A percentile compares a stretch with the other conserved stretches of the same genome.
Conservation (phyloP, 1,140 invertebrate genomes). For the Cherax quadricarinatus region DNA sequence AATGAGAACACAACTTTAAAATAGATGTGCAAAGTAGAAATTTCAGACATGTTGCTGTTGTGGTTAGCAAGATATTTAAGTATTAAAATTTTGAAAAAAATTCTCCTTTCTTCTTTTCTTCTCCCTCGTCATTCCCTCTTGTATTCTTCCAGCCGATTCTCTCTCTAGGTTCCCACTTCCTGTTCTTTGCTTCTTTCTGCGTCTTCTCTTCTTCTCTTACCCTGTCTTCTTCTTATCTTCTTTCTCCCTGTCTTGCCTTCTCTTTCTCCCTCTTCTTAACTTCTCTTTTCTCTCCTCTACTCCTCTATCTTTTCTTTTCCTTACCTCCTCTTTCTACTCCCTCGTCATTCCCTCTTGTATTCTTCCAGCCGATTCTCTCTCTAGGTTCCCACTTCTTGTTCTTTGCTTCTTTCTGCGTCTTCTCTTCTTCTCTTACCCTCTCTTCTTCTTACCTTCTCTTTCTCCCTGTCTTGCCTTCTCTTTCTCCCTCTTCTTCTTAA, state of each 20-base stretch:
- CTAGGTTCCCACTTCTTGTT: neutral
- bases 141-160: no score
- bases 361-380: no score
- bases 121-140: no score
- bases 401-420: no score
- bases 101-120: no score
- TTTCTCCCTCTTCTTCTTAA: conserved; percentile 1
- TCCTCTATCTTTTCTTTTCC: neutral
- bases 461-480: neutral
- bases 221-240: neutral
- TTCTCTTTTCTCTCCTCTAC: neutral
- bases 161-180: no score
- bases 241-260: neutral
- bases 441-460: neutral
- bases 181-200: neutral
- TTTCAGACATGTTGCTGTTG: no score
- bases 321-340: neutral
- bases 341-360: neutral
- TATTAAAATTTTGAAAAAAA: no score
- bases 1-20: no score
- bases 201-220: neutral
- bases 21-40: no score
- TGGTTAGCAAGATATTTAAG: no score
- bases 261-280: conserved; percentile 5
- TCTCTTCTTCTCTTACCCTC: neutral